Evolutionary conservation across 2,113 vertebrate species (phyloP).

Genomic region (Pedionomus torquatus): DNA sequence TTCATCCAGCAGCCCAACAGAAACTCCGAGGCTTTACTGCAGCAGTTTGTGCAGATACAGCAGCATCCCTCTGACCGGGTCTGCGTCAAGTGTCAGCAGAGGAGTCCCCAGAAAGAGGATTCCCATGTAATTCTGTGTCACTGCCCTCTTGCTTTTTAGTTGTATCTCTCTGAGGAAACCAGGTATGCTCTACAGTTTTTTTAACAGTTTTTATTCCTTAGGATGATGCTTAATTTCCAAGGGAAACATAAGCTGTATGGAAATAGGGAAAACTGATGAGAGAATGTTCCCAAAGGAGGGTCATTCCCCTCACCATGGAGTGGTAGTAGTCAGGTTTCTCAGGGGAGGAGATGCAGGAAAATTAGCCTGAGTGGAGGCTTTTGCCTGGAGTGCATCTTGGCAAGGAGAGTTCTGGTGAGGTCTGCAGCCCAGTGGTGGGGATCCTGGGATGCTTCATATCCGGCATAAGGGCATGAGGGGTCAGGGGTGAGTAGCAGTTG

Average conservation of each 20-base stretch:
- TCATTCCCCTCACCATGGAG: background rate
- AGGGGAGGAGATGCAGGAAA: background rate
- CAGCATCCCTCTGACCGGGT: background rate
- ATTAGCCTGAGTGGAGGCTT: background rate
- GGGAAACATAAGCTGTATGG: background rate
- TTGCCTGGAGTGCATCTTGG: background rate
- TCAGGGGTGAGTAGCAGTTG: background rate
- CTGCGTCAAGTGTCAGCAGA: background rate
- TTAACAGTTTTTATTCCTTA: constrained; percentile 3
- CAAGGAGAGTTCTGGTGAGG: background rate
- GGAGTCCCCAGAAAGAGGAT: background rate
- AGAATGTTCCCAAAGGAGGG: background rate
- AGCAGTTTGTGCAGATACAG: constrained; percentile 31
- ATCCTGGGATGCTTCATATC: background rate
- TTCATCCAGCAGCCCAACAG: constrained; percentile 9
- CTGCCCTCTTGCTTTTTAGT: background rate
- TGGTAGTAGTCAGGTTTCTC: background rate
- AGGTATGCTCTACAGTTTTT: constrained; percentile 32
- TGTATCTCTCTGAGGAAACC: background rate
- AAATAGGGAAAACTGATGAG: background rate
- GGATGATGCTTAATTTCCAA: background rate
- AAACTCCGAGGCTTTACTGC: constrained; percentile 2
- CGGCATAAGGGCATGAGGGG: background rate
- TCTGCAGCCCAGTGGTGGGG: background rate
- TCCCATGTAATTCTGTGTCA: background rate